Evolutionary conservation across 2,888 invertebrate genomes (phyloP), one percentile per base, ranked within the genome.

Genomic region (Hirtodrosophila alboralis): DNA sequence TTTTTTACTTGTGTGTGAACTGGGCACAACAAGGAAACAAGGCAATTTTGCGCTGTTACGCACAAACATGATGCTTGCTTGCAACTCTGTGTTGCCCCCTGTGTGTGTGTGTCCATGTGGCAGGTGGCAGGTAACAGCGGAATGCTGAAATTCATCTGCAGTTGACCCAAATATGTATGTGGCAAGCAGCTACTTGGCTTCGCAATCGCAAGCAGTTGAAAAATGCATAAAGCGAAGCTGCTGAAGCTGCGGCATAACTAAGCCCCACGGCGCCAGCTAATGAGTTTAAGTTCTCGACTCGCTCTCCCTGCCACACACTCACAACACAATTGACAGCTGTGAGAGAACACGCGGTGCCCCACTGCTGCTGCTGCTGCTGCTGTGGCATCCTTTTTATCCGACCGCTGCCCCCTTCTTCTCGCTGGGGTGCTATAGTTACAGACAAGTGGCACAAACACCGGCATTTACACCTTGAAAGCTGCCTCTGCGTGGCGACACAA

Each of bases 201-300:
- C 51, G 64, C 61, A 47, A 49, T 6, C 6, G 23, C 23, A 36
- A 37, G 44, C 52, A 41, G 30, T 33, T 84, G 49, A 79, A 77
- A 84, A 80, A 80, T 80, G 56, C 79, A 80, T 84, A 72, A 60
- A 64, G 27, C 51, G 23, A 23, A 43, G 16, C 30, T 27, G 43
- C 31, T 49, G 62, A 49, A 68, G 80, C 77, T 49, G 62, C 52
- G 68, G 80, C 77, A 78, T 81, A 66, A 63, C 68, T 66, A 66
- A 80, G 37, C 62, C 84, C 65, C 72, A 37, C 65, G 77, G 84
- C 66, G 65, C 66, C 62, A 68, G 80, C 84, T 80, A 80, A 80
- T 80, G 79, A 80, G 79, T 80, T 80, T 84, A 84, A 84, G 80
- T 80, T 80, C 75, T 77, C 65, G 63, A 65, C 75, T 72, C 59